These are phyloP conservation scores for Crematogaster levior DNA, from an alignment of 2,888 invertebrate species.

Conservation along the genomic window DNA sequence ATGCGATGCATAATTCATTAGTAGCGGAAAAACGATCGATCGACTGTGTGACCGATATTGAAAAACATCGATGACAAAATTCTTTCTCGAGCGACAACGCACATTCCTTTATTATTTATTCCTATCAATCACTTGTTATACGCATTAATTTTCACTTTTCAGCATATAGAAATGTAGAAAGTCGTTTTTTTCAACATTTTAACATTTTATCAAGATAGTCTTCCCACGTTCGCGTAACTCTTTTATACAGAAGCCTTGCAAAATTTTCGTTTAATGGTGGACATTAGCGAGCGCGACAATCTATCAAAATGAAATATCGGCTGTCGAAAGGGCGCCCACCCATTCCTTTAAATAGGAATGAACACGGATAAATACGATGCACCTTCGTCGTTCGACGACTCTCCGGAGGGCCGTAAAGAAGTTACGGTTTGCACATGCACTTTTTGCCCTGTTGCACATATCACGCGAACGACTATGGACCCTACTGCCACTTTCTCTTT, in stretches of 20 bases:
- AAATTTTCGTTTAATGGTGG: constrained; percentile 42
- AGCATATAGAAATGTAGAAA: background rate
- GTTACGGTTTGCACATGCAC: constrained; percentile 67
- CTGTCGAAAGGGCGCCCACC: constrained; percentile 40
- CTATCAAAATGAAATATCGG: constrained; percentile 54
- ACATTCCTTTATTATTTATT: background rate
- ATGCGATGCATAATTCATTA: constrained; percentile 58
- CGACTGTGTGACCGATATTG: constrained; percentile 40
- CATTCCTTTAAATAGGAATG: constrained; percentile 56
- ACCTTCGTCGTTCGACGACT: constrained; percentile 34
- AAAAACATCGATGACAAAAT: constrained; percentile 13
- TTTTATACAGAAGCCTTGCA: constrained; percentile 18
- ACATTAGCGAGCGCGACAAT: constrained; percentile 33
- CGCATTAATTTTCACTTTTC: background rate
- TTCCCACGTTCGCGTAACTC: background rate
- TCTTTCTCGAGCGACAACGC: background rate
- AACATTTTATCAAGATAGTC: background rate
- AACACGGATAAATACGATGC: constrained; percentile 63
- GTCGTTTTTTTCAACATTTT: background rate
- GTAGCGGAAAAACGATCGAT: constrained; percentile 33
- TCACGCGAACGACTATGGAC: constrained; percentile 43
- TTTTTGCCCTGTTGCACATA: constrained; percentile 61
- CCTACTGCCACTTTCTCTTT: constrained; percentile 30
- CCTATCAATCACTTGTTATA: background rate
- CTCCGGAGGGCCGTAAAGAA: constrained; percentile 67